These are phyloP conservation scores for Patella ulyssiponensis DNA, from an alignment of 2,888 invertebrate species.

Conservation along the genomic window DNA sequence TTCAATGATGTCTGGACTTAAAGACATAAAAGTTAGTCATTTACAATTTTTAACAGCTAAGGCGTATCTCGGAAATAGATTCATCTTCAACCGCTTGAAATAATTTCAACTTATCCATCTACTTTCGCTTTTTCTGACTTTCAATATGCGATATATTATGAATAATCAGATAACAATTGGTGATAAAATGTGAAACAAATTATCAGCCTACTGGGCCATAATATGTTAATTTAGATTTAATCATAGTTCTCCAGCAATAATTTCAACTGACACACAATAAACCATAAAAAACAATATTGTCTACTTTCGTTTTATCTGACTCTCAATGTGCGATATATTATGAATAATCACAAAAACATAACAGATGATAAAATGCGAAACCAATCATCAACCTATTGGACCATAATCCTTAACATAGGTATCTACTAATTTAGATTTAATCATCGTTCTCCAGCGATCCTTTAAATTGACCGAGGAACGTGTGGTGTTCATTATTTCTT, in stretches of 20 bases:
- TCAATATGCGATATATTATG: no score
- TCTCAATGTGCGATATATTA: no score
- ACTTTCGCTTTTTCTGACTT: no score
- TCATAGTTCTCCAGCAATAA: slow-evolving; percentile 43
- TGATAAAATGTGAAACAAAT: background rate
- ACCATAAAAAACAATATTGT: no score
- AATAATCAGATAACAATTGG: background rate
- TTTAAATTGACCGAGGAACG: slow-evolving; percentile 48
- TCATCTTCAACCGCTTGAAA: no score
- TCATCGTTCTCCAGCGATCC: slow-evolving; percentile 53
- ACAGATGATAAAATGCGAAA: background rate
- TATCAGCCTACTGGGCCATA: background rate
- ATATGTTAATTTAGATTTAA: slow-evolving; percentile 27
- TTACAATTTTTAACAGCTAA: no score
- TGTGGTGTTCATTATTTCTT: slow-evolving; percentile 29
- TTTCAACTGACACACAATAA: no score
- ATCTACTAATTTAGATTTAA: slow-evolving; percentile 28
- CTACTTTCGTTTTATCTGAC: no score
- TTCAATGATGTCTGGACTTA: no score
- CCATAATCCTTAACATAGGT: slow-evolving; percentile 24
- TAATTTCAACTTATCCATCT: no score
- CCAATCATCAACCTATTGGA: background rate
- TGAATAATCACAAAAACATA: background rate
- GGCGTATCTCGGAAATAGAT: no score
- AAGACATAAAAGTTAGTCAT: no score